Percentiles rank a stretch among this genome's conserved stretches.
phyloP scores from a whole-genome alignment of 2,797 vertebrate species.

The Leucoraja ocellata region DNA sequence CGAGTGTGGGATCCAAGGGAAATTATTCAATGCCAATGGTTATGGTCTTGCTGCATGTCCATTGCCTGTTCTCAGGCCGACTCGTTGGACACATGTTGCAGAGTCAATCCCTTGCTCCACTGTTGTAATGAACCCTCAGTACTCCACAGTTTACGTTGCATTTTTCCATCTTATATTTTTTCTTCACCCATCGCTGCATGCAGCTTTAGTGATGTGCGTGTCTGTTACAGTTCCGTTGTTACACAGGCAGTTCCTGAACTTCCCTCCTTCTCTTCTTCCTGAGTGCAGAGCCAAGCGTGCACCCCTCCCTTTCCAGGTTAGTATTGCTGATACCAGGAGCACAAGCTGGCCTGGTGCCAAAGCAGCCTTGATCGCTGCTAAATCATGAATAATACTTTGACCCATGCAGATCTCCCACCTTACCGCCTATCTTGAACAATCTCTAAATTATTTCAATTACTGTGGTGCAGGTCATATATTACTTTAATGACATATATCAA shows the following conservation, averaged over 20 bases:
- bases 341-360: neutral
- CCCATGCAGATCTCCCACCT: slow-evolving; percentile 45
- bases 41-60: neutral
- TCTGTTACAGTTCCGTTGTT: slow-evolving; percentile 57
- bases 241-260: slow-evolving; percentile 50
- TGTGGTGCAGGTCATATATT: too few relatives aligned
- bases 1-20: neutral
- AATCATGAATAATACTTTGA: slow-evolving; percentile 37
- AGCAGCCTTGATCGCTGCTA: slow-evolving; percentile 47
- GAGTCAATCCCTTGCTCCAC: neutral
- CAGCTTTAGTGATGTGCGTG: slow-evolving; percentile 54
- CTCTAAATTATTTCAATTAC: slow-evolving; percentile 28
- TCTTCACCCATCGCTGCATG: slow-evolving; percentile 50
- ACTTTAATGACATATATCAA: neutral
- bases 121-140: slow-evolving; percentile 40
- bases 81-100: neutral
- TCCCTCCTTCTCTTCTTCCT: slow-evolving; percentile 60
- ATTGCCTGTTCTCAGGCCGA: neutral
- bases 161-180: slow-evolving; percentile 44
- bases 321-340: neutral
- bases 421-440: slow-evolving; percentile 45
- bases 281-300: slow-evolving; percentile 50
- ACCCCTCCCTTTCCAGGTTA: slow-evolving; percentile 43
- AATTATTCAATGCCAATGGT: neutral
- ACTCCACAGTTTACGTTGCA: slow-evolving; percentile 36